Evolutionary conservation across 2,888 invertebrate genomes (phyloP).

Genomic region (Thelaira solivaga): DNA sequence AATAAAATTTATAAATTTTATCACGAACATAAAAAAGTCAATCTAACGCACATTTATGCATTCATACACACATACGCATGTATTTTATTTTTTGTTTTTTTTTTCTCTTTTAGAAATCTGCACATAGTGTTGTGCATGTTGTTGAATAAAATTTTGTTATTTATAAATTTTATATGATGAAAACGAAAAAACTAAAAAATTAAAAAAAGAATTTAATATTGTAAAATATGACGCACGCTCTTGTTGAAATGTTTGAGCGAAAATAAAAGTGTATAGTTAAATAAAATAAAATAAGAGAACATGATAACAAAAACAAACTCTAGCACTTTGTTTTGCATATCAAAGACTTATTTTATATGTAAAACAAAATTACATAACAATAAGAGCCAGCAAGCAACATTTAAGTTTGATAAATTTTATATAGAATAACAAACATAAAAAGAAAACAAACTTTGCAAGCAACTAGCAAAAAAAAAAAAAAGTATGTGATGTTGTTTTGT

Average conservation of each 20-base stretch:
- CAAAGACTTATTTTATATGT: slow-evolving; percentile 30
- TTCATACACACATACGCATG: too few relatives aligned
- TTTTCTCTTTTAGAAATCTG: too few relatives aligned
- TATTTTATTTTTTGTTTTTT: too few relatives aligned
- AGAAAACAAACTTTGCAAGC: background rate
- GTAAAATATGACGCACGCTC: slow-evolving; percentile 37
- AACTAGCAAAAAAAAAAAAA: slow-evolving; percentile 22
- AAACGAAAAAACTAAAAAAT: slow-evolving; percentile 4
- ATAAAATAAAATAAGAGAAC: slow-evolving; percentile 13
- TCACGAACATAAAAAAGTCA: too few relatives aligned
- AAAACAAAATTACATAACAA: background rate
- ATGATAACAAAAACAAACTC: background rate
- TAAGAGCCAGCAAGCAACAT: background rate
- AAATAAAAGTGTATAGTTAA: slow-evolving; percentile 2
- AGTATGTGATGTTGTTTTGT: slow-evolving; percentile 4
- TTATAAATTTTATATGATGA: slow-evolving; percentile 13
- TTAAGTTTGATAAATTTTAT: background rate
- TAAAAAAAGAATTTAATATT: background rate
- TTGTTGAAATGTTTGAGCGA: background rate
- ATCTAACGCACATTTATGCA: too few relatives aligned
- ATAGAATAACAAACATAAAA: background rate
- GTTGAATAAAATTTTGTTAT: slow-evolving; percentile 51
- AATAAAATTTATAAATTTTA: too few relatives aligned
- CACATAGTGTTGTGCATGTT: slow-evolving; percentile 40
- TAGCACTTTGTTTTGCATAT: slow-evolving; percentile 48